Evolutionary conservation across 2,888 invertebrate species (phyloP).

Genomic region (Geophilus truncorum): DNA sequence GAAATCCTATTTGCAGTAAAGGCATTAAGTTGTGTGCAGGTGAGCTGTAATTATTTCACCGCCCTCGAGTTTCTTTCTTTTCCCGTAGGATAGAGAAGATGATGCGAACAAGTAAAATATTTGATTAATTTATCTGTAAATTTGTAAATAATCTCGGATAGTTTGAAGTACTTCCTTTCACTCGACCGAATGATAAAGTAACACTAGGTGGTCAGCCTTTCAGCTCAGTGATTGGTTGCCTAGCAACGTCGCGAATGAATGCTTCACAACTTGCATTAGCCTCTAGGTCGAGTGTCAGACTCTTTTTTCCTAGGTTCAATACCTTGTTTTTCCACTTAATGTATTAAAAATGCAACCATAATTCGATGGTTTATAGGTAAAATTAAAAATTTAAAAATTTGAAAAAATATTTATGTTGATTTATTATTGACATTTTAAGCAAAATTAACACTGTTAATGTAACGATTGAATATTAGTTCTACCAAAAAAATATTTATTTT

Average conservation of each 20-base stretch:
- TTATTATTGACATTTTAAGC: too few species aligned
- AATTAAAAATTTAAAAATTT: too few species aligned
- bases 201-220: neutral
- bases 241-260: neutral
- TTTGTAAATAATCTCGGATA: neutral
- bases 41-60: neutral
- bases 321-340: constrained; percentile 3
- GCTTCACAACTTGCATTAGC: constrained; percentile 12
- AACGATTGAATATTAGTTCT: too few species aligned
- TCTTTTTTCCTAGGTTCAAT: neutral
- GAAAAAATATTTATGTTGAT: too few species aligned
- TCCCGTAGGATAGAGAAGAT: neutral
- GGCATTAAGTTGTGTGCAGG: neutral
- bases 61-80: neutral
- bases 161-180: neutral
- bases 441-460: too few species aligned
- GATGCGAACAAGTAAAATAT: too few species aligned
- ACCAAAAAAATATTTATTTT: too few species aligned
- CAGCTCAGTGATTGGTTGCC: neutral
- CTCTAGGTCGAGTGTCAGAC: neutral
- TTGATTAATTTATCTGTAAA: neutral
- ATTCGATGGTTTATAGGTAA: too few species aligned
- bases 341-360: neutral
- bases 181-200: neutral
- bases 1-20: constrained; percentile 16